These are phyloP conservation scores for Rhabdophis nuchalis DNA, from an alignment of 2,797 vertebrate genomes.

Conservation along the genomic window DNA sequence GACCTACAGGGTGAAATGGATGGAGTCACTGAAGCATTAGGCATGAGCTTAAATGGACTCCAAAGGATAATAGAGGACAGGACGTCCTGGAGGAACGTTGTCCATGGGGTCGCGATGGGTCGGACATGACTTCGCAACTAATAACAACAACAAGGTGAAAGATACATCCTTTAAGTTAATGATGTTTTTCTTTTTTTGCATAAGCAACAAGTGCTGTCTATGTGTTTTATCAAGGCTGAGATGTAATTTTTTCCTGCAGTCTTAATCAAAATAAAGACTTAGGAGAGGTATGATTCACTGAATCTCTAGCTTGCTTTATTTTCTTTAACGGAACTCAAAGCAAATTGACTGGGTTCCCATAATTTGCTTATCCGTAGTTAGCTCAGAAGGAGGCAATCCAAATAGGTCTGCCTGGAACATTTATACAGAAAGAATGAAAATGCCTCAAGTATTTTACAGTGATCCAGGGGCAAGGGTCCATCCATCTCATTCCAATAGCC, in stretches of 20 bases:
- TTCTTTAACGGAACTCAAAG: not conserved
- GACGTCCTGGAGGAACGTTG: too few relatives aligned
- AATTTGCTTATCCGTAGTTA: not conserved
- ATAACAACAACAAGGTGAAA: too few relatives aligned
- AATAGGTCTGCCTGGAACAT: not conserved
- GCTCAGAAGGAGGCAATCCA: not conserved
- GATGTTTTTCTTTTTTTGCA: not conserved
- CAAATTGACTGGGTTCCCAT: not conserved
- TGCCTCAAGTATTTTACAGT: not conserved
- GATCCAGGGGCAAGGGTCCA: not conserved
- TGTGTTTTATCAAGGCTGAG: not conserved
- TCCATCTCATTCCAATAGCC: not conserved
- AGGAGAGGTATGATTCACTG: not conserved
- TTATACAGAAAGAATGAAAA: not conserved
- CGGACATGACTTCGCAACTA: too few relatives aligned
- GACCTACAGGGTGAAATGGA: too few relatives aligned
- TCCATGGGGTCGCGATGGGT: too few relatives aligned
- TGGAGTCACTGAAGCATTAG: too few relatives aligned
- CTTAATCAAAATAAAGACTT: not conserved
- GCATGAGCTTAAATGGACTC: too few relatives aligned
- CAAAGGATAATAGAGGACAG: too few relatives aligned
- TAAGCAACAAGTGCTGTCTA: not conserved
- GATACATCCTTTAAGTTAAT: not conserved
- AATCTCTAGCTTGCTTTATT: not conserved
- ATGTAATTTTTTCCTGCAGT: not conserved